These are phyloP conservation scores for Cheiracanthium punctorium DNA, from an alignment of 2,888 invertebrate species.

Conservation along the genomic window DNA sequence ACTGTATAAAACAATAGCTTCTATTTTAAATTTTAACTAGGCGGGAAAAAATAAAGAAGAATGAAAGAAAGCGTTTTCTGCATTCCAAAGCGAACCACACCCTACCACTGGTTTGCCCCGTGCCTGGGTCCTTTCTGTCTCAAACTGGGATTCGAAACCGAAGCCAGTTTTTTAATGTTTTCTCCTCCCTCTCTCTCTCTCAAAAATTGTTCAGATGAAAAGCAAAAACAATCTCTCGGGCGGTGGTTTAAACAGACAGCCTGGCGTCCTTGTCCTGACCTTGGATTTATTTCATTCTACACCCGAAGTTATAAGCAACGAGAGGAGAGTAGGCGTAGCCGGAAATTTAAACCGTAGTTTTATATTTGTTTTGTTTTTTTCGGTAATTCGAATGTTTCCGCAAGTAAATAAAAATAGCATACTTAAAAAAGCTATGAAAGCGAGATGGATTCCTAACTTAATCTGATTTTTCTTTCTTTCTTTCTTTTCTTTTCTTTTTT, in stretches of 20 bases:
- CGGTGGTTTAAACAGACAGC: conserved; percentile 4
- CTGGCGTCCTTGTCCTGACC: conserved; percentile 6
- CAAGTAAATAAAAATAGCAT: too few relatives aligned
- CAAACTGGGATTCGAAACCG: not conserved
- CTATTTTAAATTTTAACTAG: too few relatives aligned
- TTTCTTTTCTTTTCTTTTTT: too few relatives aligned
- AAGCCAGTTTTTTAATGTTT: not conserved
- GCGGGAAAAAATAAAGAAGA: too few relatives aligned
- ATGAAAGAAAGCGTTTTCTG: too few relatives aligned
- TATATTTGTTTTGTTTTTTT: too few relatives aligned
- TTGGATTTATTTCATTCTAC: conserved; percentile 1
- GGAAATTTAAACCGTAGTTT: conserved; percentile 4
- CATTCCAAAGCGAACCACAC: not conserved
- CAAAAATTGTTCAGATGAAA: not conserved
- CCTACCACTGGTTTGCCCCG: not conserved
- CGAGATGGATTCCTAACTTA: too few relatives aligned
- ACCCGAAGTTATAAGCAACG: not conserved
- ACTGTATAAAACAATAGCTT: too few relatives aligned
- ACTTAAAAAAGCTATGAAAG: too few relatives aligned
- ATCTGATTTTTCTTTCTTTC: too few relatives aligned
- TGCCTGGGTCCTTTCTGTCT: too few relatives aligned
- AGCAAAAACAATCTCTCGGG: not conserved
- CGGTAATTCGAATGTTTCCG: too few relatives aligned
- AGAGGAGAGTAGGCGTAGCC: conserved; percentile 2
- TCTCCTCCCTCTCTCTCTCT: not conserved